Percentiles rank a stretch among this genome's conserved stretches.
These are phyloP conservation scores for Melanotaenia boesemani DNA, from an alignment of 2,797 vertebrate genomes.

Conservation along the genomic window DNA sequence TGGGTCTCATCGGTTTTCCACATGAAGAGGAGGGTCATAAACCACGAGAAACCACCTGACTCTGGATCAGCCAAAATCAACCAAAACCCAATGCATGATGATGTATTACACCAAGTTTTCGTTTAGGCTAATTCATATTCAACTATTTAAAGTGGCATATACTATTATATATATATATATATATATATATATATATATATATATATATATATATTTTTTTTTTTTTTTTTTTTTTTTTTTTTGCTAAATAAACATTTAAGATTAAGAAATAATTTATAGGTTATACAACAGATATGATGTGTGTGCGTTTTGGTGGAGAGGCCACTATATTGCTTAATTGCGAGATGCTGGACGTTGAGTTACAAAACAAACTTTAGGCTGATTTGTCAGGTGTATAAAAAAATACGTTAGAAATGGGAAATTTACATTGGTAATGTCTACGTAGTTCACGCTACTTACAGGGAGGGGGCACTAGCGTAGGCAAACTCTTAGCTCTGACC, in stretches of 20 bases:
- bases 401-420: slow-evolving; percentile 3
- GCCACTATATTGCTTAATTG: neutral
- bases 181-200: too few species aligned
- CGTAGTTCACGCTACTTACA: slow-evolving; percentile 74
- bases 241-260: too few species aligned
- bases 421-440: slow-evolving; percentile 52
- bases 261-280: neutral
- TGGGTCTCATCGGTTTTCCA: slow-evolving; percentile 72
- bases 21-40: slow-evolving; percentile 63
- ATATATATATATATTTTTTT: too few species aligned
- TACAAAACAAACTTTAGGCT: neutral
- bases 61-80: slow-evolving; percentile 51
- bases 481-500: slow-evolving; percentile 70
- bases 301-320: neutral
- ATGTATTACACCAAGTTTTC: neutral
- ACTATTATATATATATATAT: too few species aligned
- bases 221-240: too few species aligned
- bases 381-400: slow-evolving; percentile 4
- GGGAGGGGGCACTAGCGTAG: slow-evolving; percentile 78
- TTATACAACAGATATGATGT: neutral
- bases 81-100: slow-evolving; percentile 8
- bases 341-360: neutral
- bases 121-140: too few species aligned
- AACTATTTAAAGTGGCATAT: too few species aligned
- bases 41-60: slow-evolving; percentile 68